Conservation (phyloP, 2,113 vertebrate species). For the Danio rerio region GRCz12tu NC_133200.1:39715501-39716000, state of each 20-base stretch:
- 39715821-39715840: constrained; percentile 66
- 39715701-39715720: background rate
- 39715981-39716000: constrained; percentile 75
- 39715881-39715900: constrained; percentile 88
- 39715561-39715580: background rate
- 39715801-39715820: constrained; percentile 32
- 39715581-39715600: background rate
- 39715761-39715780: constrained; percentile 23
- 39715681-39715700: background rate
- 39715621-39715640: constrained; percentile 18
- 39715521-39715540: constrained; percentile 52
- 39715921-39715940: constrained; percentile 82
- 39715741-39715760: constrained; percentile 43
- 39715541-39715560: background rate
- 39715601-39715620: constrained; percentile 1
- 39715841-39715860: constrained; percentile 84
- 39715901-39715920: constrained; percentile 87
- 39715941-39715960: constrained; percentile 64
- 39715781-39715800: constrained; percentile 17
- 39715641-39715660: background rate
- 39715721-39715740: constrained; percentile 23
- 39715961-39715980: constrained; percentile 79
- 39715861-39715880: constrained; percentile 81
- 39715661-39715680: constrained; percentile 30
- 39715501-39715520: constrained; percentile 54